A percentile compares a stretch with the other conserved stretches of the same genome.
Conservation (phyloP, 2,888 invertebrate genomes). For the Anorthoa munda region DNA sequence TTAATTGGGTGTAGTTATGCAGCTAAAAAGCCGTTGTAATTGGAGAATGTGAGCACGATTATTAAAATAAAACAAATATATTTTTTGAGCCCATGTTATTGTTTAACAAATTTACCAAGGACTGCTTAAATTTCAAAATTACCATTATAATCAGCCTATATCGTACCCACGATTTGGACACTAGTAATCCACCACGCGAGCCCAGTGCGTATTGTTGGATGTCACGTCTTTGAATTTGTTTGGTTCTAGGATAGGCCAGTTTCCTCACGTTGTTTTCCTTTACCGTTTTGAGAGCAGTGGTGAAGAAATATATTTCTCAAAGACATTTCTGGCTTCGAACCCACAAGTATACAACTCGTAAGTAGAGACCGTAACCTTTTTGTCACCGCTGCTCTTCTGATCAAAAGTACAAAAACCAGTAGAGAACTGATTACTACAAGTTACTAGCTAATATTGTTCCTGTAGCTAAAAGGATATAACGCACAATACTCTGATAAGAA, state of each 20-base stretch:
- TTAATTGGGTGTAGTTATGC: conserved; percentile 22
- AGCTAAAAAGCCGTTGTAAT: conserved; percentile 11
- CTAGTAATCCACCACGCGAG: no score
- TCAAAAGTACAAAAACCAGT: background rate
- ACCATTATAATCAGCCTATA: background rate
- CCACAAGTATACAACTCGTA: no score
- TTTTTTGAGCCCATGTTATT: conserved; percentile 9
- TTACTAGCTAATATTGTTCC: conserved; percentile 25
- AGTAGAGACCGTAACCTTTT: no score
- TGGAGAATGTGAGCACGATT: background rate
- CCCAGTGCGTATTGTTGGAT: no score
- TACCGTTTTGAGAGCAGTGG: no score
- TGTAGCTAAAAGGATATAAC: conserved; percentile 64
- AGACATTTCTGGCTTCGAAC: no score
- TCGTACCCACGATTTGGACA: no score
- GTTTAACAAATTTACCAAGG: background rate
- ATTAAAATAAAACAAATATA: conserved; percentile 27
- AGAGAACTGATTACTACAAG: background rate
- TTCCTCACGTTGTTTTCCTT: no score
- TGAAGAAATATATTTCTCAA: no score
- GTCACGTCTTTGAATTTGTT: no score
- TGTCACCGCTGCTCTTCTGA: no score
- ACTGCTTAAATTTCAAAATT: background rate
- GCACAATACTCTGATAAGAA: conserved; percentile 66
- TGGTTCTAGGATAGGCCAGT: no score